Evolutionary conservation across 2,113 vertebrate genomes (phyloP).

Genomic region (Coturnix japonica): DNA sequence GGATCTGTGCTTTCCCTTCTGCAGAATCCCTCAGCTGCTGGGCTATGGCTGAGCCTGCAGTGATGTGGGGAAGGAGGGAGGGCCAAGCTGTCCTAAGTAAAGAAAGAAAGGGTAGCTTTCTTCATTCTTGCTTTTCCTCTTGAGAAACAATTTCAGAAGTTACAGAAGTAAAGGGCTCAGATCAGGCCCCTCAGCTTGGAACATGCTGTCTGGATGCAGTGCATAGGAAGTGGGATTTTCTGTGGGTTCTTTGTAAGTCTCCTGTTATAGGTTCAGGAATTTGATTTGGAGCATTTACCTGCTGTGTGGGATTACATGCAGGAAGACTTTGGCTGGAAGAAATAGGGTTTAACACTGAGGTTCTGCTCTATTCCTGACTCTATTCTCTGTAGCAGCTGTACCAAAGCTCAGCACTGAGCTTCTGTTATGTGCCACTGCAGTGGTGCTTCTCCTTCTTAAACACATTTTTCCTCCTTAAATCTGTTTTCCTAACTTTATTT

Average conservation of each 20-base stretch:
- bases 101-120: background rate
- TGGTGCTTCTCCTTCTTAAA: conserved; percentile 37
- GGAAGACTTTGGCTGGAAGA: conserved; percentile 70
- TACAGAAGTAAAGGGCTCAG: background rate
- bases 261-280: background rate
- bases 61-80: background rate
- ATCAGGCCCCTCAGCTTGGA: background rate
- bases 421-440: conserved; percentile 52
- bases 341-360: conserved; percentile 38
- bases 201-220: background rate
- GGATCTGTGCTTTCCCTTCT: background rate
- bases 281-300: conserved; percentile 62
- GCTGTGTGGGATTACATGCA: conserved; percentile 54
- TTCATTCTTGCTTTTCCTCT: background rate
- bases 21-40: background rate
- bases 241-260: background rate
- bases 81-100: background rate
- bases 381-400: conserved; percentile 71
- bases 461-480: conserved; percentile 4
- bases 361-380: conserved; percentile 44
- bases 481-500: conserved; percentile 55
- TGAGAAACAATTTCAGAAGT: background rate
- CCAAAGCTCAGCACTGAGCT: conserved; percentile 59
- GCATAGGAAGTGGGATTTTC: background rate
- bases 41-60: background rate